Evolutionary conservation across 2,888 invertebrate species (phyloP).

Genomic region (Alloscopus bannaensis): DNA sequence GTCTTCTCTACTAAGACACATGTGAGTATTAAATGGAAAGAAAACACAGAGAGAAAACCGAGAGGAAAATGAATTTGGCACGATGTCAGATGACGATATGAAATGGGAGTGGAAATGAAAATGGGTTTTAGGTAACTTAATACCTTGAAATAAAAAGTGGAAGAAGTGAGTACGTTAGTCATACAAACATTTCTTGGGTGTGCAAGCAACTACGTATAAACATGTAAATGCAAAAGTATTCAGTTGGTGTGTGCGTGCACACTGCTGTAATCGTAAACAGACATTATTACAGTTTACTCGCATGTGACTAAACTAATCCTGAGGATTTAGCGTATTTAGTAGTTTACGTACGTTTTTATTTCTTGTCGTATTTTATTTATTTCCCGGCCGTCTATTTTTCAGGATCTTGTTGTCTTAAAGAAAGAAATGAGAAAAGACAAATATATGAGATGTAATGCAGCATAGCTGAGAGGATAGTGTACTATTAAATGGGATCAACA

Average conservation of each 20-base stretch:
- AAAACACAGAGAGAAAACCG: neutral
- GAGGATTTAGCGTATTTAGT: slow-evolving; percentile 39
- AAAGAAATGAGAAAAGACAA: neutral
- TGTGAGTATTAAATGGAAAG: slow-evolving; percentile 6
- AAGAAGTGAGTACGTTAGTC: no score
- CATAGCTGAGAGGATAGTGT: no score
- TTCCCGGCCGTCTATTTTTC: slow-evolving; percentile 41
- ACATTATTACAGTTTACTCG: neutral
- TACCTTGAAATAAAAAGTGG: no score
- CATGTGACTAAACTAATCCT: neutral
- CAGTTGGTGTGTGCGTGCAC: no score
- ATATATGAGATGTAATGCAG: no score
- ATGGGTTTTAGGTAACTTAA: slow-evolving; percentile 10
- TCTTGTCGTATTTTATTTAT: slow-evolving; percentile 10
- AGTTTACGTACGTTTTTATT: slow-evolving; percentile 21
- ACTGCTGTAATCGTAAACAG: no score
- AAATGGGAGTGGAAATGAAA: slow-evolving; percentile 29
- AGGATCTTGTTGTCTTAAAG: slow-evolving; percentile 19
- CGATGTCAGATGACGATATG: neutral
- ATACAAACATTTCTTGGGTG: no score
- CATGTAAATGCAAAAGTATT: no score
- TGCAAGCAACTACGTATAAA: no score
- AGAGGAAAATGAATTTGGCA: slow-evolving; percentile 19
- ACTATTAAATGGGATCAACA: no score
- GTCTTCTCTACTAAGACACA: no score